A percentile compares a stretch with the other conserved stretches of the same genome.
Conservation (phyloP, 2,797 vertebrate species). For the Morelia viridis region DNA sequence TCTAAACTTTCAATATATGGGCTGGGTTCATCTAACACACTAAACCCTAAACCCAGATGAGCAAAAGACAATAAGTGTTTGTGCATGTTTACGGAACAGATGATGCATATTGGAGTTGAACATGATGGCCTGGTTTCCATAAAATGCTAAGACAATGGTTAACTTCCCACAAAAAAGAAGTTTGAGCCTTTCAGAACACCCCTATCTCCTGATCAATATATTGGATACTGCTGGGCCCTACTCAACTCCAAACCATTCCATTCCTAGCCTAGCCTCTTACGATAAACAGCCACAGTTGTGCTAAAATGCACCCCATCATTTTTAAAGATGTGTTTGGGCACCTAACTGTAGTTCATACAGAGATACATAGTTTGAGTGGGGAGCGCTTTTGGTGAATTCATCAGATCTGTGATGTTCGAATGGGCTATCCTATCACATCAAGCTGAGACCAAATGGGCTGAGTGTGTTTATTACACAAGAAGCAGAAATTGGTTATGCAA, state of each 20-base stretch:
- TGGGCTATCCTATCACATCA: no score
- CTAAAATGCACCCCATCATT: background rate
- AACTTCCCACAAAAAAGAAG: background rate
- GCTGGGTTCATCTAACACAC: background rate
- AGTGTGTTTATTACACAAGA: no score
- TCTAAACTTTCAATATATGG: background rate
- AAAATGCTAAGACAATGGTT: background rate
- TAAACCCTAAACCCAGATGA: background rate
- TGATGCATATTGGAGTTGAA: background rate
- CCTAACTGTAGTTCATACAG: background rate
- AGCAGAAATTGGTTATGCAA: no score
- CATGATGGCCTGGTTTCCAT: background rate
- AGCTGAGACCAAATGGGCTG: no score
- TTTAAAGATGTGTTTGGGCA: background rate
- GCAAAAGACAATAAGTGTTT: background rate
- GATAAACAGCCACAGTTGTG: no score
- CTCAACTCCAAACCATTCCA: no score
- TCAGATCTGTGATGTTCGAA: no score
- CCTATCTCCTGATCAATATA: background rate
- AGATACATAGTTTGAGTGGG: background rate
- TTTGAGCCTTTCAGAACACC: accelerated
- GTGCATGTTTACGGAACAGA: background rate
- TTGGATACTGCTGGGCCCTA: background rate
- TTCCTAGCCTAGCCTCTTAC: no score
- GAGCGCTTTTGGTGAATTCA: no score